A percentile compares a stretch with the other conserved stretches of the same genome.
Evolutionary conservation across 2,888 invertebrate genomes (phyloP).

Genomic region (Thereva nobilitata): DNA sequence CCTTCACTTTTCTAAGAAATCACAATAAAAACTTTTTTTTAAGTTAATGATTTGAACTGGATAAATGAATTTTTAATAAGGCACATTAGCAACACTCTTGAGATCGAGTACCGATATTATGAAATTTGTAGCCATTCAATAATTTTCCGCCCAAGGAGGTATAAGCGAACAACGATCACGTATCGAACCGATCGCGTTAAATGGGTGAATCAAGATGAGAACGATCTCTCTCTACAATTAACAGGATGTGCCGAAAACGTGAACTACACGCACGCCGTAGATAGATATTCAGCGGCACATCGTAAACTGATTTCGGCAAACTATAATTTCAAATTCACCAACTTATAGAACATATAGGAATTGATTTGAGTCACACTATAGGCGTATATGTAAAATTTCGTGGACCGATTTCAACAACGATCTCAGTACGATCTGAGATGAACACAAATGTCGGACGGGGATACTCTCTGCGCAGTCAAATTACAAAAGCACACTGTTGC

Average conservation of each 20-base stretch:
- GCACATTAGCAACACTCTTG: slow-evolving; percentile 15
- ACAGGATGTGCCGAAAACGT: slow-evolving; percentile 27
- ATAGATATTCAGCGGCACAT: slow-evolving; percentile 36
- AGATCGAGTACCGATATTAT: slow-evolving; percentile 22
- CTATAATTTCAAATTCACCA: slow-evolving; percentile 12
- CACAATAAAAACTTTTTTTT: background rate
- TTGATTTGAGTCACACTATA: no score
- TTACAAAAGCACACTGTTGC: slow-evolving; percentile 6
- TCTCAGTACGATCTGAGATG: background rate
- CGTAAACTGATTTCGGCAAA: slow-evolving; percentile 39
- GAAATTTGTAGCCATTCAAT: slow-evolving; percentile 33
- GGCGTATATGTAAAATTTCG: background rate
- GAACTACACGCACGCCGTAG: slow-evolving; percentile 20
- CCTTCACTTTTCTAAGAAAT: slow-evolving; percentile 30
- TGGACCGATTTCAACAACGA: slow-evolving; percentile 21
- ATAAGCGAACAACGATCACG: slow-evolving; percentile 10
- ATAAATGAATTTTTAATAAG: slow-evolving; percentile 5
- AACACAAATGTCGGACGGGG: background rate
- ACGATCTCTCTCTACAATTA: background rate
- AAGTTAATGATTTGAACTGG: background rate
- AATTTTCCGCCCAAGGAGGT: slow-evolving; percentile 9
- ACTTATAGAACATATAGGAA: background rate
- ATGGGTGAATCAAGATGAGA: slow-evolving; percentile 26
- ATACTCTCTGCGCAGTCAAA: background rate
- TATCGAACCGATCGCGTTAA: slow-evolving; percentile 3